These are phyloP conservation scores for Pheosia tremula DNA, from an alignment of 2,888 invertebrate genomes.

Conservation along the genomic window DNA sequence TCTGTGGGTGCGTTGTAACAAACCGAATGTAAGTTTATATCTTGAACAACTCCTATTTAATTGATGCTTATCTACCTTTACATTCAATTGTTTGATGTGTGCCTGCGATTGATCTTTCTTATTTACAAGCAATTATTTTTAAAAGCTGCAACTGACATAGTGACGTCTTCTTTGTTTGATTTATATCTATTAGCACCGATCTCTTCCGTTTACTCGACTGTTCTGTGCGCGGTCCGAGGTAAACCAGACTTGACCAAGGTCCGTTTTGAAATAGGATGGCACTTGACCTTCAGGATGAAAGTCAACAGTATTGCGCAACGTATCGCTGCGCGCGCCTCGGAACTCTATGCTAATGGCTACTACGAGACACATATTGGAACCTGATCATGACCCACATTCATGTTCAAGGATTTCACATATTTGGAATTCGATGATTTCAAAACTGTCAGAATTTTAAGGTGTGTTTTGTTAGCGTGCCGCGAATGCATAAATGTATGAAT, in stretches of 20 bases:
- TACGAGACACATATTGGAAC: constrained; percentile 77
- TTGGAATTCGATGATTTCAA: constrained; percentile 81
- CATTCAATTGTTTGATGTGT: constrained; percentile 44
- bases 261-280: constrained; percentile 83
- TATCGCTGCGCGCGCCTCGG: constrained; percentile 69
- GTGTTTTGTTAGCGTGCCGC: constrained; percentile 64
- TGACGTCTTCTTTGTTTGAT: constrained; percentile 62
- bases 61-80: constrained; percentile 42
- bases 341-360: constrained; percentile 79
- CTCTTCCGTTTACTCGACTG: constrained; percentile 74
- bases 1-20: constrained; percentile 59
- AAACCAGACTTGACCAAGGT: constrained; percentile 80
- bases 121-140: constrained; percentile 42
- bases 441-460: constrained; percentile 71
- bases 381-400: constrained; percentile 82
- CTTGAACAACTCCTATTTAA: constrained; percentile 41
- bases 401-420: constrained; percentile 84
- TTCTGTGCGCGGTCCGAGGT: constrained; percentile 72
- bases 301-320: constrained; percentile 81
- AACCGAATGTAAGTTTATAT: constrained; percentile 49
- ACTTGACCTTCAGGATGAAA: constrained; percentile 84
- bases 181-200: constrained; percentile 69
- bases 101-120: constrained; percentile 38
- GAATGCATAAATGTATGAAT: constrained; percentile 52
- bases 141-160: constrained; percentile 48